Base-by-base conservation (phyloP, 2,888 invertebrate species). In the Oasisia sp. region DNA sequence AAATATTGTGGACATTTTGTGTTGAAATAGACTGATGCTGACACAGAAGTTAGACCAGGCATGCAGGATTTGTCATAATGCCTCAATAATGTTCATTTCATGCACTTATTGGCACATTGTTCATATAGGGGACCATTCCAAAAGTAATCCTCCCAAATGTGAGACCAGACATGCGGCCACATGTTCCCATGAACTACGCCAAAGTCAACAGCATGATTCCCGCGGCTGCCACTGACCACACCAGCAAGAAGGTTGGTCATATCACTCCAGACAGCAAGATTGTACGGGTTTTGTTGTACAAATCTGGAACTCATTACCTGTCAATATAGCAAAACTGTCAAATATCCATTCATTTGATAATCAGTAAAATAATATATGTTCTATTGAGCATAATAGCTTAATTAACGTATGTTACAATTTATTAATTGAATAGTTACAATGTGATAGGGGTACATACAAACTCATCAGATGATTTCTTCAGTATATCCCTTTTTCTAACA, bases 141-240 rank as follows among this genome's bases (percentile, higher is more conserved):
- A 95, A 94, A 92, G 93, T 95, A 91, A 94, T 94, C 19, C 91
- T 95, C 12, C 95, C 95, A 11, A 93, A 93, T 14, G 92, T 95
- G 91, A 92, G 91, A 32, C 93, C n/a, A 91, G 93, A 58, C 92
- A 93, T 93, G 14, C 94, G 94, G 91, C 94, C 94, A 11, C 93
- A 92, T 32, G 90, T 93, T 89, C 93, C 93, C 0, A 92, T 92
- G 44, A 92, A 92, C 89, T 93, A 93, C 91, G 58, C 93, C 38
- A 94, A 94, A 92, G 74, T 74, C 27, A 74, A 74, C 27, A 19
- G n/a, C 74, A 74, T 27, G 5, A 27, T 74, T 74, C 74, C 74
- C 7, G 74, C 74, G 5, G n/a, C 74, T 7, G 4, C 74, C 19
- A 7, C 7, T 7, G 27, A n/a, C 74, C 27, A 27, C 3, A 74